Evolutionary conservation across 2,113 vertebrate species (phyloP).

Genomic region (Perca flavescens): DNA sequence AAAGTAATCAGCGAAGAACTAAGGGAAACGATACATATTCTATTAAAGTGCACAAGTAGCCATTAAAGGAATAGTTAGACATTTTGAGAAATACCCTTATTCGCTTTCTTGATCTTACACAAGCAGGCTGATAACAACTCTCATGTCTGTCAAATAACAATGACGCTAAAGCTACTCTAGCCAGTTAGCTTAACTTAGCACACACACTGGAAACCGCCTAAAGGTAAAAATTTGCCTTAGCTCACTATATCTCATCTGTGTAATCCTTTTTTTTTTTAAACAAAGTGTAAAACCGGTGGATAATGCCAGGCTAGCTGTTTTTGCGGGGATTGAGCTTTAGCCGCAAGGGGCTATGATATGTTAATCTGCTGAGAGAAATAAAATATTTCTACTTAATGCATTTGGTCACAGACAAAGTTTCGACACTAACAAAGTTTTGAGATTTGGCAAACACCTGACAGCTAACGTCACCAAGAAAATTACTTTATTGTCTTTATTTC

Average conservation of each 20-base stretch:
- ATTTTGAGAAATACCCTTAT: not conserved
- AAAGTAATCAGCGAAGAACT: not conserved
- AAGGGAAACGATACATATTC: not conserved
- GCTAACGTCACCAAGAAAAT: not conserved
- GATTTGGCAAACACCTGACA: conserved; percentile 15
- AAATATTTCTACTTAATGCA: not conserved
- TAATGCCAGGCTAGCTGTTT: too few species aligned
- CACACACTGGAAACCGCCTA: too few species aligned
- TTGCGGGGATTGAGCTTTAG: too few species aligned
- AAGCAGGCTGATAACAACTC: not conserved
- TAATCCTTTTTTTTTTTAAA: too few species aligned
- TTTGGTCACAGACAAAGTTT: conserved; percentile 6
- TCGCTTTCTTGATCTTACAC: not conserved
- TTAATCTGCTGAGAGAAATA: not conserved
- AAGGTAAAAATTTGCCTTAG: too few species aligned
- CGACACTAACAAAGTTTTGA: not conserved
- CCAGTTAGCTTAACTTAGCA: too few species aligned
- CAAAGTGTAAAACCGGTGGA: too few species aligned
- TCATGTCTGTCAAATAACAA: not conserved
- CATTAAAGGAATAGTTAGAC: not conserved
- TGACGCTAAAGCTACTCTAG: too few species aligned
- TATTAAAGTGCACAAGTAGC: not conserved
- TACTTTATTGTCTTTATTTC: conserved; percentile 6
- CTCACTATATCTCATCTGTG: too few species aligned
- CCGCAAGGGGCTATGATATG: not conserved